Evolutionary conservation across 2,888 invertebrate genomes (phyloP).

Genomic region (Crepidodera aurea): DNA sequence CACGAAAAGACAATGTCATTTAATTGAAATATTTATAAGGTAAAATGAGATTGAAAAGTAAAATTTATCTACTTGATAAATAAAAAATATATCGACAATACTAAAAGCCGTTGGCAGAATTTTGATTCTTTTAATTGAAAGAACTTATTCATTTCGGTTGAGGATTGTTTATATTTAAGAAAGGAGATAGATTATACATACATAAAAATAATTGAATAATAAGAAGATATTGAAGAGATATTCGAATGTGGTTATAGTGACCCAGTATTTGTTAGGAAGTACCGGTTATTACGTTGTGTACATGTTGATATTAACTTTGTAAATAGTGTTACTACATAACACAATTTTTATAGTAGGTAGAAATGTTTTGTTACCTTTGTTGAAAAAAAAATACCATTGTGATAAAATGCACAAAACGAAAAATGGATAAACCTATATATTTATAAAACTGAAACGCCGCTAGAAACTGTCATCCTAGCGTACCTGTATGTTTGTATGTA

Average conservation of each 20-base stretch:
- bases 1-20: constrained; percentile 70
- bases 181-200: constrained; percentile 16
- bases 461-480: constrained; percentile 11
- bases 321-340: constrained; percentile 27
- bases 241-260: constrained; percentile 43
- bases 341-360: constrained; percentile 27
- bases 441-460: constrained; percentile 26
- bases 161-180: constrained; percentile 5
- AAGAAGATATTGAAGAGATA: constrained; percentile 41
- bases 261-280: constrained; percentile 41
- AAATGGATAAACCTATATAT: constrained; percentile 37
- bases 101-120: constrained; percentile 41
- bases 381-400: constrained; percentile 32
- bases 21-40: constrained; percentile 45
- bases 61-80: constrained; percentile 48
- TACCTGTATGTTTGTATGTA: constrained; percentile 32
- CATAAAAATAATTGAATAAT: constrained; percentile 21
- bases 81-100: constrained; percentile 53
- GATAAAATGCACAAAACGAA: constrained; percentile 40
- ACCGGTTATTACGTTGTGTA: constrained; percentile 26
- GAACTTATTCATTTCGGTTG: constrained; percentile 19
- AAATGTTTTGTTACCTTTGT: constrained; percentile 26
- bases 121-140: constrained; percentile 36
- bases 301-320: constrained; percentile 43
- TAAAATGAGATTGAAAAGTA: constrained; percentile 45